Base-by-base conservation (phyloP, 1,140 invertebrate genomes). In the Zelostemma sp. region DNA sequence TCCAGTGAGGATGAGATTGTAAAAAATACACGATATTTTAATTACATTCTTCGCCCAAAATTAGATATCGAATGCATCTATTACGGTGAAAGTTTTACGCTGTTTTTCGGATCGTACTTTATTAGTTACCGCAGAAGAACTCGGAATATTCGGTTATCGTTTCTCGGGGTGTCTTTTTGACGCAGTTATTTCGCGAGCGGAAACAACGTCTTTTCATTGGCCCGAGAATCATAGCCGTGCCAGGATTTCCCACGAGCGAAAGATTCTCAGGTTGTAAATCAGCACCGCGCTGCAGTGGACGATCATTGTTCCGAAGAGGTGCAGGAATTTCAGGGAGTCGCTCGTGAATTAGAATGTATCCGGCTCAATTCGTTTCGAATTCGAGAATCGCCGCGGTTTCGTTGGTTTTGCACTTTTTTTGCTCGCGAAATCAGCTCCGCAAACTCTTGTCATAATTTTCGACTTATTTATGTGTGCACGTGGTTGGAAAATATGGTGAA, bases 181-280 rank as follows among this genome's bases (percentile, higher is more conserved):
- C 25, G 25, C 25, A 28, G 61, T 62, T 64, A 54, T 72, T 72
- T 67, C 59, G 64, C 60, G 64, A 72, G 46, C 64, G 69, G 69
- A 72, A 72, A 64, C 69, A 55, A 60, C 19, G 63, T 65, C 67
- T 72, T 72, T 72, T 72, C 69, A 72, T 47, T 43, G 59, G 48
- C 25, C 69, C 56, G 18, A 72, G 58, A 65, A 55, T 72, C 69
- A 72, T 72, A 72, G 69, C 64, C 56, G 60, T 54, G 59, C 69
- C 69, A 67, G 60, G 70, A 77, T 77, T 77, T 75, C 73, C 69
- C 73, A 75, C 74, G 71, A 74, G 57, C 73, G 67, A 71, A 67
- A 73, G 66, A 75, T 75, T 77, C 75, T 75, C 73, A 75, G 68
- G 73, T 74, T 72, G 69, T 74, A 74, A 74, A 73, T 77, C 75